A percentile compares a stretch with the other conserved stretches of the same genome.
phyloP scores from a whole-genome alignment of 1,140 invertebrate species.

The Armadillidium nasatum region DNA sequence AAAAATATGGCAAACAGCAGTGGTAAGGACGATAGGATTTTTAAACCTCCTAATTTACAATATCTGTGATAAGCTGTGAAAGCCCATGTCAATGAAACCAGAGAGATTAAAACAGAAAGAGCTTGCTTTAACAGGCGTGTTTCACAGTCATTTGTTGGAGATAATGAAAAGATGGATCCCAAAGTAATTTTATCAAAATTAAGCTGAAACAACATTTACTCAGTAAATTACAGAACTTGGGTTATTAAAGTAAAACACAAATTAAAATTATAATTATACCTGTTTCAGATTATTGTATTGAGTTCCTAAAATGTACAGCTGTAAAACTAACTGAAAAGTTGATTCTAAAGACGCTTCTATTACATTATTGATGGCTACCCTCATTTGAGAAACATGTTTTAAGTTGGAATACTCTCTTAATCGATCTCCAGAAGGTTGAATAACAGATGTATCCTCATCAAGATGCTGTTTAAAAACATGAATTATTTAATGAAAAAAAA shows the following conservation, averaged over 20 bases:
- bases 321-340: neutral
- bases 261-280: neutral
- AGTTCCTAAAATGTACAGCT: neutral
- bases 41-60: neutral
- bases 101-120: neutral
- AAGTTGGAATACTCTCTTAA: neutral
- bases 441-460: neutral
- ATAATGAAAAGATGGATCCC: neutral
- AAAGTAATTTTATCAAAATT: neutral
- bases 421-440: neutral
- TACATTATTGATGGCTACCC: neutral
- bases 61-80: neutral
- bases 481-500: neutral
- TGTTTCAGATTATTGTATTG: neutral
- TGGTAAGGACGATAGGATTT: neutral
- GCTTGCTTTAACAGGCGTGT: neutral
- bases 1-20: constrained; percentile 1
- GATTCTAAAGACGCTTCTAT: neutral
- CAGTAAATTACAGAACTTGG: neutral
- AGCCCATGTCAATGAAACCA: neutral
- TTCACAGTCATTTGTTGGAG: neutral
- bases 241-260: neutral
- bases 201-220: neutral
- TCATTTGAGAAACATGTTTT: neutral
- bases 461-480: neutral